A percentile compares a stretch with the other conserved stretches of the same genome.
phyloP scores from a whole-genome alignment of 2,113 vertebrate species.

The Gasterosteus nipponicus region DNA sequence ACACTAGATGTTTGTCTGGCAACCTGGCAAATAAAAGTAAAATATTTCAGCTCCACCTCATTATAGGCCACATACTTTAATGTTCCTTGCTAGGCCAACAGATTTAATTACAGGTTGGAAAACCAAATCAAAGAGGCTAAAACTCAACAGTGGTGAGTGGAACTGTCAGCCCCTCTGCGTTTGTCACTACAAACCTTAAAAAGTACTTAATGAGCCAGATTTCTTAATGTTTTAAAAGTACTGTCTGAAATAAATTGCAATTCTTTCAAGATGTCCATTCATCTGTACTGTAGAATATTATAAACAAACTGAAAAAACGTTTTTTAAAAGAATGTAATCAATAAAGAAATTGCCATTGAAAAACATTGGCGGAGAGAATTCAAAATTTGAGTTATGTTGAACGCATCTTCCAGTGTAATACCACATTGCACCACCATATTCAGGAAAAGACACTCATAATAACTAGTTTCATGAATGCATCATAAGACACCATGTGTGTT shows the following conservation, averaged over 20 bases:
- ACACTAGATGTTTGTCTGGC: not conserved
- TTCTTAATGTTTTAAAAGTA: not conserved
- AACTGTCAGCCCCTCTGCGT: not conserved
- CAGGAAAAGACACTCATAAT: no score
- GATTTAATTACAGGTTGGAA: not conserved
- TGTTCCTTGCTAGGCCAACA: not conserved
- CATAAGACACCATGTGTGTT: no score
- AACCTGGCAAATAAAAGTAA: not conserved
- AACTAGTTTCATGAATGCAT: no score
- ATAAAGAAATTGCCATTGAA: no score
- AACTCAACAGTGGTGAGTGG: not conserved
- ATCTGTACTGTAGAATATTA: no score
- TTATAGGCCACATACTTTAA: not conserved
- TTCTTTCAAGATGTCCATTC: not conserved
- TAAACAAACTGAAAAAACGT: no score
- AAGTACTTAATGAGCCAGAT: no score
- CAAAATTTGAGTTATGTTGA: no score
- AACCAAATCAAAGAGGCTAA: not conserved
- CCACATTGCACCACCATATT: no score
- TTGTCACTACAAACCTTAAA: not conserved
- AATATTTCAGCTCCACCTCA: not conserved
- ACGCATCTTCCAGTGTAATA: no score
- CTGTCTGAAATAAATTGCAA: not conserved
- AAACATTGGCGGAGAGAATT: no score
- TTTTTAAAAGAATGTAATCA: no score